Percentiles rank a stretch among this genome's conserved stretches.
Conservation (phyloP, 2,113 vertebrate species). For the Galemys pyrenaicus region DNA sequence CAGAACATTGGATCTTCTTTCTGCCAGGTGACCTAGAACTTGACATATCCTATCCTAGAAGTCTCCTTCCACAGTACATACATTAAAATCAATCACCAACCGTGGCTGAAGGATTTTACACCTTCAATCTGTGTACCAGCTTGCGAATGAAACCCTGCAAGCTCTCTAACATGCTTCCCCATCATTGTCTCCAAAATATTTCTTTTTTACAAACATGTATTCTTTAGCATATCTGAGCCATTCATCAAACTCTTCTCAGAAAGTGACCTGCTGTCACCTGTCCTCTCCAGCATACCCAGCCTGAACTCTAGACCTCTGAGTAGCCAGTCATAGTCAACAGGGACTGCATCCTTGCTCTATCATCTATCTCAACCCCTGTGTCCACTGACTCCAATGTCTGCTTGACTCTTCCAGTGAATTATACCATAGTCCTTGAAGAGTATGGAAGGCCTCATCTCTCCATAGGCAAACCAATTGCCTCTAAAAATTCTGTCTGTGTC, state of each 20-base stretch:
- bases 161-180: not conserved
- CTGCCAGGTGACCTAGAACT: constrained; percentile 39
- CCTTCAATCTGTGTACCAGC: not conserved
- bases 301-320: not conserved
- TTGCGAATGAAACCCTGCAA: not conserved
- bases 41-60: constrained; percentile 3
- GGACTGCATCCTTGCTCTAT: not conserved
- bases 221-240: not conserved
- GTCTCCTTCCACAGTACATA: constrained; percentile 27
- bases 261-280: not conserved
- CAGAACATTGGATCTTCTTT: constrained; percentile 37
- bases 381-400: not conserved
- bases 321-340: not conserved
- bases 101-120: not conserved
- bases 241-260: constrained; percentile 2
- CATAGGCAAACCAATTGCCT: not conserved
- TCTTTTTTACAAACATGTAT: not conserved
- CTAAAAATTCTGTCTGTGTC: not conserved
- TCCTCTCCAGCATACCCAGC: not conserved
- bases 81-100: not conserved
- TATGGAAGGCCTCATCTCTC: not conserved
- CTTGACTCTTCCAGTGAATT: not conserved
- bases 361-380: not conserved
- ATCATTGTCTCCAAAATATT: not conserved
- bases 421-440: not conserved